Evolutionary conservation across 2,888 invertebrate species (phyloP), one percentile per base, ranked within the genome.

Genomic region (Cerastis leucographa): DNA sequence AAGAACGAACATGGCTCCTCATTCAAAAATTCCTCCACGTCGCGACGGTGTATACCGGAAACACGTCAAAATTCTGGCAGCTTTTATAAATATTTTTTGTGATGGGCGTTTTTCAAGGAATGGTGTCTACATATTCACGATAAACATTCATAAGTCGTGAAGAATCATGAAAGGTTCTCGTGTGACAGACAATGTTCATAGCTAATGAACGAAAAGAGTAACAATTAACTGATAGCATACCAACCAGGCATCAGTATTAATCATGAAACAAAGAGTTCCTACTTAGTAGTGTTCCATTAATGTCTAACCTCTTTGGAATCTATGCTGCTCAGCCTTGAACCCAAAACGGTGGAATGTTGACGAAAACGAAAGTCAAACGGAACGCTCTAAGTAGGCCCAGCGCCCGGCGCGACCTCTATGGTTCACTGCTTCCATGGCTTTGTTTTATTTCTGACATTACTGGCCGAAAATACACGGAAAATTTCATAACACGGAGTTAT

Each of bases 291-390:
- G 59, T 83, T 69, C 61, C 40, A 84, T 68, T 46, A 40, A 64
- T 61, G 71, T 66, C 64, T 82, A 72, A 84, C 86, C 59, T 62
- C 74, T 84, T 70, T 74, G 80, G 83, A 79, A 87, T 86, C 83
- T 84, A 67, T 69, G 59, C 71, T 68, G 67, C 65, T 75, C 70
- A 91, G 85, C 95, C 95, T 95, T 95, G 95, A 95, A 95, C 94
- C 92, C 89, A 91, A 89, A 92, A 94, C 93, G 93, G 93, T 92
- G 93, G 92, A 87, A 88, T 88, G 87, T 85, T 87, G 88, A 90
- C 84, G 90, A 93, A 94, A 94, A 92, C 86, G 93, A 94, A 94
- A 94, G 93, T 91, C 80, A 89, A 89, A 88, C 86, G 87, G 85
- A 86, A 88, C 81, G 67, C 71, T 79, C 69, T 83, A 79, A 83